Conservation (phyloP, 2,888 invertebrate genomes). For the Tenthredo amoena region DNA sequence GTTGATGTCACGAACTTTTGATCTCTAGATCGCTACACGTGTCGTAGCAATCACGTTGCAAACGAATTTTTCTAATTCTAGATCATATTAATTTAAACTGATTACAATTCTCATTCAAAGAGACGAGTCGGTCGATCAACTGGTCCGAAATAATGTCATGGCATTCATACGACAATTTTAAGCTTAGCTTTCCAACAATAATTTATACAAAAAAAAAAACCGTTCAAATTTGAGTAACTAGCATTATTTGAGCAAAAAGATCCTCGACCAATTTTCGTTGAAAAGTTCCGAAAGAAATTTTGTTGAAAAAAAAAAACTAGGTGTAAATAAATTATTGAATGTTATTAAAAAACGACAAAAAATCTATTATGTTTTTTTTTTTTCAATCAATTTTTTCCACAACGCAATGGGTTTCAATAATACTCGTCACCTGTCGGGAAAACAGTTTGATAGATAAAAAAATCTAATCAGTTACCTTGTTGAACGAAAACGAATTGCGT, state of each 20-base stretch:
- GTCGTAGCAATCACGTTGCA: background rate
- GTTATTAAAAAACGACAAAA: no score
- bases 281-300: background rate
- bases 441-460: background rate
- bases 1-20: background rate
- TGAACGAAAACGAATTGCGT: background rate
- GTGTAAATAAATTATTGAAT: no score
- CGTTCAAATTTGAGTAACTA: no score
- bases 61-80: slow-evolving; percentile 32
- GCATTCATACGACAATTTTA: background rate
- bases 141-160: background rate
- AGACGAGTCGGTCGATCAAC: background rate
- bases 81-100: slow-evolving; percentile 36
- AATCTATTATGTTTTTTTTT: no score
- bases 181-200: background rate
- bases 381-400: background rate
- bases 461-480: background rate
- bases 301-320: background rate
- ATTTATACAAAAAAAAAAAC: no score
- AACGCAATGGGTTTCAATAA: background rate
- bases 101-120: slow-evolving; percentile 3
- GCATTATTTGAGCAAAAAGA: no score
- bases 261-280: no score
- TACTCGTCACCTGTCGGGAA: background rate
- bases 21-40: background rate